phyloP scores from a whole-genome alignment of 2,888 invertebrate species.

The Calameuta idolon region DNA sequence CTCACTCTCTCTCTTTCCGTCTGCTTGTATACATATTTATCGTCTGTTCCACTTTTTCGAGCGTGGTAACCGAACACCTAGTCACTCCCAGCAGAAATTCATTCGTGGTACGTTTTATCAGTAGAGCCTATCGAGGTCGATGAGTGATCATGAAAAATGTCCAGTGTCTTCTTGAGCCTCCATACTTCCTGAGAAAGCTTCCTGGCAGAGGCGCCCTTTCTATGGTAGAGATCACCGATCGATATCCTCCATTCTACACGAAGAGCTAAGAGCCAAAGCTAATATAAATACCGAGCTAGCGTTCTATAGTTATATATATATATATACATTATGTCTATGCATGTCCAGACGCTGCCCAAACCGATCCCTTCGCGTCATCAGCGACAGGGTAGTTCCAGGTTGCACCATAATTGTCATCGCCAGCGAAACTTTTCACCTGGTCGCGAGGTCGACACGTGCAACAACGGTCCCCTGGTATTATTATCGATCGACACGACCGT shows the following conservation, averaged over 20 bases:
- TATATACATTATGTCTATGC: background rate
- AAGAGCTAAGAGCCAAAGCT: background rate
- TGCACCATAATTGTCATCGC: conserved; percentile 2
- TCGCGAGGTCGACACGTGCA: conserved; percentile 27
- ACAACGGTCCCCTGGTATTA: conserved; percentile 40
- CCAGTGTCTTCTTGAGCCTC: background rate
- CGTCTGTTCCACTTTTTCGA: background rate
- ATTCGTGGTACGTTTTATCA: background rate
- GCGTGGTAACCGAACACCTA: background rate
- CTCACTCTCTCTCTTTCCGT: too few relatives aligned
- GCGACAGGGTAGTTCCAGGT: background rate
- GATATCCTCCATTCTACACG: background rate
- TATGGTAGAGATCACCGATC: background rate
- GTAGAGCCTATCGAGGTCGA: background rate
- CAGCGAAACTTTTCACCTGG: conserved; percentile 8
- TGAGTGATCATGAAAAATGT: background rate
- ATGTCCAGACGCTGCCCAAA: background rate
- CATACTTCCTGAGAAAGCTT: background rate
- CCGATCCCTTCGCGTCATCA: background rate
- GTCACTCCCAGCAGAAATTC: background rate
- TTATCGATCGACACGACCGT: conserved; percentile 46
- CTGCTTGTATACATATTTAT: background rate
- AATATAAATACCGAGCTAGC: background rate
- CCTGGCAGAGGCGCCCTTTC: background rate
- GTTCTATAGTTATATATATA: background rate